A percentile compares a stretch with the other conserved stretches of the same genome.
Conservation (phyloP, 2,797 vertebrate genomes). For the Propithecus perrieri region DNA sequence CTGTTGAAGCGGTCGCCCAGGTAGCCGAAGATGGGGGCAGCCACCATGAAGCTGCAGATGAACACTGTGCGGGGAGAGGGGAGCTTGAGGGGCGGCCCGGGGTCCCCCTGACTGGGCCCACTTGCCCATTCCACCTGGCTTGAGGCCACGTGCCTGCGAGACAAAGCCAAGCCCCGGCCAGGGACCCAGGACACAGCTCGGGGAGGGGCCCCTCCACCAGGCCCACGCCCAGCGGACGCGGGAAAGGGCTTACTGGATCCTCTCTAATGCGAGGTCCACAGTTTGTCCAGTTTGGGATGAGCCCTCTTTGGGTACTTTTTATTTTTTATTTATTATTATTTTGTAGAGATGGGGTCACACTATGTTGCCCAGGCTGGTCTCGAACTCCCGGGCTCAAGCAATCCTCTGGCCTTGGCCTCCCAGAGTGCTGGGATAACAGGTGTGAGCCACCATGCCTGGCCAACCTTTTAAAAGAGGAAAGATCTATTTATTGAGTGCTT, state of each 20-base stretch:
- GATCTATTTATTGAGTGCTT: too few species aligned
- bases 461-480: neutral
- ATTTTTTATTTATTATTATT: neutral
- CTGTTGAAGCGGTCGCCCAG: slow-evolving; percentile 94
- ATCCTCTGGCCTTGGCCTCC: neutral
- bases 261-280: neutral
- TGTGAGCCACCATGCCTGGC: neutral
- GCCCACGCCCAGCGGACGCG: neutral
- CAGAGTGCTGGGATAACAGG: neutral
- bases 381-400: neutral
- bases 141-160: neutral
- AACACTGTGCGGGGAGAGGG: slow-evolving; percentile 87
- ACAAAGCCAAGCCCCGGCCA: neutral
- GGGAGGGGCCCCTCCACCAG: neutral
- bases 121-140: neutral
- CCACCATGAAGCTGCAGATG: slow-evolving; percentile 95
- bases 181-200: neutral
- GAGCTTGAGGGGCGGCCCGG: neutral
- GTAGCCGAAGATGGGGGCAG: slow-evolving; percentile 93
- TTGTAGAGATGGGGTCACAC: neutral
- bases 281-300: neutral
- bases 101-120: neutral
- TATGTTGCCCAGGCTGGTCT: neutral
- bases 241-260: neutral
- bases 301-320: neutral